Evolutionary conservation across 2,797 vertebrate species (phyloP).

Genomic region (Kryptolebias ocellatus): DNA sequence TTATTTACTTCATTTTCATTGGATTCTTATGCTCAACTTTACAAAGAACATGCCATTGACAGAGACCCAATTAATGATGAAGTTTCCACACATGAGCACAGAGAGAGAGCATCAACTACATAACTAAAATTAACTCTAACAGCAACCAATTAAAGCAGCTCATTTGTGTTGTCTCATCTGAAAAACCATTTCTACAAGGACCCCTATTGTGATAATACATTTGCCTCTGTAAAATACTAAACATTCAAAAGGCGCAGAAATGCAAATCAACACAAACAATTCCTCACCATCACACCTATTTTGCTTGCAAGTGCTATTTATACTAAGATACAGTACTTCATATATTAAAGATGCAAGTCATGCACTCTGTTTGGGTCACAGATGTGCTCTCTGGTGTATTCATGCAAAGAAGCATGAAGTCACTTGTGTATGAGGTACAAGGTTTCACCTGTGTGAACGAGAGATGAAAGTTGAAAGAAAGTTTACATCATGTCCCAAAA

Average conservation of each 20-base stretch:
- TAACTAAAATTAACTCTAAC: neutral
- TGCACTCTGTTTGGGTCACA: neutral
- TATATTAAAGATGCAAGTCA: neutral
- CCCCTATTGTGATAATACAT: neutral
- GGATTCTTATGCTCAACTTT: neutral
- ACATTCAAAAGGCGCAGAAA: neutral
- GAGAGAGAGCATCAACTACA: neutral
- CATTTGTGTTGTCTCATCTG: neutral
- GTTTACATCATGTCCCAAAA: conserved; percentile 26
- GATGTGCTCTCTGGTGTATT: neutral
- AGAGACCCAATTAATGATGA: neutral
- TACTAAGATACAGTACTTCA: neutral
- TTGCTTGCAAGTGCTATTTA: neutral
- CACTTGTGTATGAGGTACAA: neutral
- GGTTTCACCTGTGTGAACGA: neutral
- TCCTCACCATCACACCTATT: neutral
- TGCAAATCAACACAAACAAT: neutral
- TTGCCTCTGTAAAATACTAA: neutral
- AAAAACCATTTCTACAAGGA: neutral
- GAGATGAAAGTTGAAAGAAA: conserved; percentile 29
- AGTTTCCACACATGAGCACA: neutral
- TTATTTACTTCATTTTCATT: neutral
- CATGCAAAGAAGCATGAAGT: neutral
- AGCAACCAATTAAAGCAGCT: conserved; percentile 1
- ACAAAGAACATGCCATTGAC: neutral